These are phyloP conservation scores for Setipinna tenuifilis DNA, from an alignment of 2,797 vertebrate genomes.

Conservation along the genomic window DNA sequence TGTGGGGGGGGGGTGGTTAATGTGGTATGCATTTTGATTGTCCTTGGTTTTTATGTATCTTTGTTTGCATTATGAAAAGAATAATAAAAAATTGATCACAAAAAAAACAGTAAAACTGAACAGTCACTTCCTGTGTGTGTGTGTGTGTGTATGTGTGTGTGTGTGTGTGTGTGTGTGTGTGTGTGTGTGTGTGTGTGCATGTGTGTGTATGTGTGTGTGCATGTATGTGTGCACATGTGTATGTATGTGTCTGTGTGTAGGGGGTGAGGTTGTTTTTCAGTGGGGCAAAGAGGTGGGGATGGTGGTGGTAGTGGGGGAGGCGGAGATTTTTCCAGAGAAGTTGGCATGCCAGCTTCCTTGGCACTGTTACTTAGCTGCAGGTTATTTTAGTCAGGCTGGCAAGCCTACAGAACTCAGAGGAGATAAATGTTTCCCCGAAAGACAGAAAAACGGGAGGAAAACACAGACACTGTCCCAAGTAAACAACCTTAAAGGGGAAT, in stretches of 20 bases:
- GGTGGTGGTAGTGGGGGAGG: neutral
- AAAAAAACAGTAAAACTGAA: neutral
- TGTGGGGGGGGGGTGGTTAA: no score
- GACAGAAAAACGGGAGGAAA: neutral
- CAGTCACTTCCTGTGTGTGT: no score
- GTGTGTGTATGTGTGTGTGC: no score
- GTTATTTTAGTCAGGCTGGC: constrained; percentile 43
- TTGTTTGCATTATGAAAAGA: no score
- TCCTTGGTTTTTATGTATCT: no score
- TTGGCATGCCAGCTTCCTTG: constrained; percentile 31
- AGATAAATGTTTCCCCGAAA: constrained; percentile 16
- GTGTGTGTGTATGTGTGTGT: no score
- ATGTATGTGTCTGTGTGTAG: neutral
- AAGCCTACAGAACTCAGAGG: constrained; percentile 25
- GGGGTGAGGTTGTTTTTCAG: neutral
- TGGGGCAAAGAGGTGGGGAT: neutral
- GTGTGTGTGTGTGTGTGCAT: no score
- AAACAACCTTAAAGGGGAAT: neutral
- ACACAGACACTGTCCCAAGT: neutral
- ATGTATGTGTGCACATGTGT: no score
- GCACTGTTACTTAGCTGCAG: constrained; percentile 25
- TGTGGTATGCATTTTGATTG: no score
- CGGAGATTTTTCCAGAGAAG: constrained; percentile 25
- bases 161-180: no score
- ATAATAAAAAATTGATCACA: no score